Base-by-base conservation (phyloP, 2,888 invertebrate species). In the Sminthurides aquaticus region DNA sequence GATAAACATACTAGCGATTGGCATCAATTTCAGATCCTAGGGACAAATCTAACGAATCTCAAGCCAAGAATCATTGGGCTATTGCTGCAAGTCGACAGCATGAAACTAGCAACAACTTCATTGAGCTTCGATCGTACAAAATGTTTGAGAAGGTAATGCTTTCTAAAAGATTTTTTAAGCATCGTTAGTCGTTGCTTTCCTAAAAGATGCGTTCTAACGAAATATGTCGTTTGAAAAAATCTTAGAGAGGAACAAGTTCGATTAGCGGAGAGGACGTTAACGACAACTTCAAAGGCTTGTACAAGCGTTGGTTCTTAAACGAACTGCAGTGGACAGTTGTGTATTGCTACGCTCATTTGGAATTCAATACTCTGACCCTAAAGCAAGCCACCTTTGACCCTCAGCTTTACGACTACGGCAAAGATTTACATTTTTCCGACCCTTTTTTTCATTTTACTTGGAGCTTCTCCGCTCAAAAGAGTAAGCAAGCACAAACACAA, bases 291-390 rank as follows among this genome's bases (percentile, higher is more conserved):
- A 49, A 22, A 5, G 64, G 58, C 0, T 34, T 64, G 18, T 64
- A 64, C 34, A 49, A 64, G 25, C 64, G 58, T 1, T 64, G 64
- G 64, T 64, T 64, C 34, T 49, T 64, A 1, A 57, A 28, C 18
- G 64, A 64, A 25, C 22, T 64, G 1, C 64, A 64, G 27, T 58
- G 49, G 64, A 58, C 57, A n/a, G 34, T 64, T 11, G 64, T 54
- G 2, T 49, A 64, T 29, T 52, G 58, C 28, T 64, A 28, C 52
- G 57, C 58, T 18, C 57, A 58, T 3, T 25, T 24, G n/a, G 64
- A 57, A 1, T 25, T 28, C 11, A 25, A 22, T 26, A 1, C 27
- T 25, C 5, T 49, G n/a, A 2, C 56, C 3, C n/a, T 56, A 1
- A 22, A 22, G 2, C 52, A 52, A 5, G 20, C 22, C 5, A 57